phyloP scores from a whole-genome alignment of 2,797 vertebrate genomes.

The Epinephelus awoara region DNA sequence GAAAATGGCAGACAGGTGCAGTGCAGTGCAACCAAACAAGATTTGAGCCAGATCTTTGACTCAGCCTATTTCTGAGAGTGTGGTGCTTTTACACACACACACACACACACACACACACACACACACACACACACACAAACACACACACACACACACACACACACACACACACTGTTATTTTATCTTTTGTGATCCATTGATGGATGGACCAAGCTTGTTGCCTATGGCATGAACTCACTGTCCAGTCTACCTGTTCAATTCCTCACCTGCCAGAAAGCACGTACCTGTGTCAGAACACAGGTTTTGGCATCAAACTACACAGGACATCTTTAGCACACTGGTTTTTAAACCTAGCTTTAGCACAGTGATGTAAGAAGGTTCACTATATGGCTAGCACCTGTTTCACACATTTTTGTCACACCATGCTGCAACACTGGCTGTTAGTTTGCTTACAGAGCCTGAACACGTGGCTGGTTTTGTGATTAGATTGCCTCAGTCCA shows the following conservation, averaged over 20 bases:
- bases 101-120: no score
- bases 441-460: slow-evolving; percentile 8
- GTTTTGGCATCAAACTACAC: slow-evolving; percentile 10
- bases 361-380: slow-evolving; percentile 14
- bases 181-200: slow-evolving; percentile 1
- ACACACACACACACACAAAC: background rate
- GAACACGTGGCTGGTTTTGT: background rate
- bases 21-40: background rate
- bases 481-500: background rate
- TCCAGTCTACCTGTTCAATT: slow-evolving; percentile 3
- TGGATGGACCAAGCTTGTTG: background rate
- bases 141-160: no score
- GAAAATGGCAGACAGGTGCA: slow-evolving; percentile 3
- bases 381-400: slow-evolving; percentile 31
- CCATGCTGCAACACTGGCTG: slow-evolving; percentile 18
- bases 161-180: background rate
- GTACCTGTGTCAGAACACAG: background rate
- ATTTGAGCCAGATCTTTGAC: slow-evolving; percentile 31
- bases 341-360: background rate
- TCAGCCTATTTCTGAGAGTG: slow-evolving; percentile 10
- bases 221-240: background rate
- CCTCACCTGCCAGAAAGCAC: background rate
- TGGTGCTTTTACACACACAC: slow-evolving; percentile 7
- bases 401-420: slow-evolving; percentile 46
- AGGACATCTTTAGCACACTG: slow-evolving; percentile 20